phyloP scores from a whole-genome alignment of 2,113 vertebrate genomes.

The Hippocampus comes region DNA sequence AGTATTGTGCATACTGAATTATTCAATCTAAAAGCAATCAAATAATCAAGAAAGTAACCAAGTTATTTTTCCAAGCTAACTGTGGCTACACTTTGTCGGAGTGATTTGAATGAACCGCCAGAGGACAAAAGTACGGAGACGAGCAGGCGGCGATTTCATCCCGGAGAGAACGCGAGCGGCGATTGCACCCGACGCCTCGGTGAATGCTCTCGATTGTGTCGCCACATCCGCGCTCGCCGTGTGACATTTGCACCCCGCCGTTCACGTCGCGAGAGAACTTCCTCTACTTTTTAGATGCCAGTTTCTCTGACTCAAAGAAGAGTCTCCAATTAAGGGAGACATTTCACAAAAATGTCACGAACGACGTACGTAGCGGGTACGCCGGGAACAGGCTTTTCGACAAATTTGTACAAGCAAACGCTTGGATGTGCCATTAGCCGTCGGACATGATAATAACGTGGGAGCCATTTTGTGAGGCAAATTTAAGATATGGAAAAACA shows the following conservation, averaged over 20 bases:
- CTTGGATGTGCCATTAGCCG: too few relatives aligned
- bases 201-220: neutral
- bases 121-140: neutral
- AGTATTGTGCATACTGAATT: neutral
- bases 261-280: neutral
- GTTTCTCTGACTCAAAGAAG: neutral
- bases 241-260: neutral
- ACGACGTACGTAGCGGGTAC: slow-evolving; percentile 3
- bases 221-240: neutral
- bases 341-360: slow-evolving; percentile 47
- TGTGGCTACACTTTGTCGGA: too few relatives aligned
- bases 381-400: neutral
- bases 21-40: too few relatives aligned
- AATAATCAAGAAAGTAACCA: too few relatives aligned
- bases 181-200: too few relatives aligned
- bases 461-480: neutral
- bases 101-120: too few relatives aligned
- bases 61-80: too few relatives aligned
- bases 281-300: neutral
- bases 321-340: slow-evolving; percentile 16
- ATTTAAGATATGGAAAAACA: too few relatives aligned
- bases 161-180: too few relatives aligned
- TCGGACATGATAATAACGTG: neutral
- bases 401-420: neutral
- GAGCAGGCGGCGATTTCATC: too few relatives aligned